A percentile compares a stretch with the other conserved stretches of the same genome.
phyloP scores from a whole-genome alignment of 1,140 invertebrate species.

The Ctenoplectra terminalis region DNA sequence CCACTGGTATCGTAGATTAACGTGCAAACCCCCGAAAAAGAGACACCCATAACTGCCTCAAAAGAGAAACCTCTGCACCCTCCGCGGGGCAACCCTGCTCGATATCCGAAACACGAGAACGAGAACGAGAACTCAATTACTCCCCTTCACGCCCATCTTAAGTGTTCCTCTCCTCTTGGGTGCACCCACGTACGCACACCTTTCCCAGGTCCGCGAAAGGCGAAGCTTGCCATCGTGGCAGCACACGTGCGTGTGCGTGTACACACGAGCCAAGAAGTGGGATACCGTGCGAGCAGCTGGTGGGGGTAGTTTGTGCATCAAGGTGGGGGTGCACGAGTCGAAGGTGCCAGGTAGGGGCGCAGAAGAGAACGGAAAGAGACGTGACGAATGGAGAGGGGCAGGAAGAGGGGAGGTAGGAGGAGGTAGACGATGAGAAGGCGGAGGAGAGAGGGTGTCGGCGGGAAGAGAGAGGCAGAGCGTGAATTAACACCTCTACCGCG shows the following conservation, averaged over 20 bases:
- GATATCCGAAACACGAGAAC: conserved; percentile 20
- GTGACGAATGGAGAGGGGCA: conserved; percentile 32
- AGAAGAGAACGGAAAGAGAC: conserved; percentile 47
- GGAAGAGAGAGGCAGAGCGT: conserved; percentile 72
- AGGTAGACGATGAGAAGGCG: not conserved
- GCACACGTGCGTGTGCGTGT: conserved; percentile 19
- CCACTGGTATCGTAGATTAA: too few relatives aligned
- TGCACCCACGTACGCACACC: not conserved
- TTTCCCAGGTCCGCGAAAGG: not conserved
- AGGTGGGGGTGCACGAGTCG: conserved; percentile 24
- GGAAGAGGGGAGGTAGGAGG: not conserved
- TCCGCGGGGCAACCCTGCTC: not conserved
- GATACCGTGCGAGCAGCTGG: not conserved
- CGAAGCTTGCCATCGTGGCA: conserved; percentile 14
- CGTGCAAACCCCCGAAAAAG: too few relatives aligned
- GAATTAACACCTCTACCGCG: conserved; percentile 81
- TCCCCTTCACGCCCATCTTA: conserved; percentile 19
- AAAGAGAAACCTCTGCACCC: not conserved
- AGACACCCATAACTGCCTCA: too few relatives aligned
- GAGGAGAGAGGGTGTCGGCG: conserved; percentile 53
- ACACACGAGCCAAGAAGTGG: conserved; percentile 2
- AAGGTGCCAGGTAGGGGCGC: not conserved
- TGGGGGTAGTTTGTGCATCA: not conserved
- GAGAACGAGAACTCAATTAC: conserved; percentile 32
- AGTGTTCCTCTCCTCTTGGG: conserved; percentile 10